phyloP scores from a whole-genome alignment of 2,888 invertebrate genomes.

The Lysandra bellargus region DNA sequence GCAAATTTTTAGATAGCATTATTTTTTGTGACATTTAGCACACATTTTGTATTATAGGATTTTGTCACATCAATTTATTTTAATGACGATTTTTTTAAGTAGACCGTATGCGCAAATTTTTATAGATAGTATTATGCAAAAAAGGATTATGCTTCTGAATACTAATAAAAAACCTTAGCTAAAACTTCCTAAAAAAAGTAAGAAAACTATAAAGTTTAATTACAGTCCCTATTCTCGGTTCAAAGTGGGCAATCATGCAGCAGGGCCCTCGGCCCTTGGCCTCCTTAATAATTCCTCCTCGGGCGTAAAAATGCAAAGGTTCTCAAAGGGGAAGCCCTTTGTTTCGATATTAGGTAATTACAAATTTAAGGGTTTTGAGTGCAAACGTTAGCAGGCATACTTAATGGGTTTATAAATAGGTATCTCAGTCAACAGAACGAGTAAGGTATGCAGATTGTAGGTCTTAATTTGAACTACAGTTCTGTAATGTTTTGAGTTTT shows the following conservation, averaged over 20 bases:
- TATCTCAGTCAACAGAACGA: background rate
- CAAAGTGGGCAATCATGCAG: conserved; percentile 61
- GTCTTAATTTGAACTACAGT: no score
- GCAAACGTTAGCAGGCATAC: background rate
- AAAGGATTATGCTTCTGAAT: no score
- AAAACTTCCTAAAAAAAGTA: conserved; percentile 16
- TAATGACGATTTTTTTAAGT: no score
- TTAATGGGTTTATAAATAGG: background rate
- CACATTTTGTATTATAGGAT: no score
- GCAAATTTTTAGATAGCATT: no score
- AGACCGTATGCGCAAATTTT: no score
- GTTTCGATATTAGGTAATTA: conserved; percentile 26
- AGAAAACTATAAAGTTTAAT: conserved; percentile 30
- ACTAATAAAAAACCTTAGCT: background rate
- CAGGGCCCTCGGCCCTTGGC: conserved; percentile 43
- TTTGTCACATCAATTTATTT: no score
- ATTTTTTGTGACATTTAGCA: no score
- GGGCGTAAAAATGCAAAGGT: conserved; percentile 57
- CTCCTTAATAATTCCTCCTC: conserved; percentile 61
- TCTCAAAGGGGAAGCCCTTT: conserved; percentile 45
- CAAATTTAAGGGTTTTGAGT: background rate
- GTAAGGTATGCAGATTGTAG: no score
- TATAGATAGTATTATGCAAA: no score
- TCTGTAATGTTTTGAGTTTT: no score
- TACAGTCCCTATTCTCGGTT: conserved; percentile 44